Percentiles rank a stretch among this genome's conserved stretches.
phyloP scores from a whole-genome alignment of 2,113 vertebrate species.

The Acinonyx jubatus region DNA sequence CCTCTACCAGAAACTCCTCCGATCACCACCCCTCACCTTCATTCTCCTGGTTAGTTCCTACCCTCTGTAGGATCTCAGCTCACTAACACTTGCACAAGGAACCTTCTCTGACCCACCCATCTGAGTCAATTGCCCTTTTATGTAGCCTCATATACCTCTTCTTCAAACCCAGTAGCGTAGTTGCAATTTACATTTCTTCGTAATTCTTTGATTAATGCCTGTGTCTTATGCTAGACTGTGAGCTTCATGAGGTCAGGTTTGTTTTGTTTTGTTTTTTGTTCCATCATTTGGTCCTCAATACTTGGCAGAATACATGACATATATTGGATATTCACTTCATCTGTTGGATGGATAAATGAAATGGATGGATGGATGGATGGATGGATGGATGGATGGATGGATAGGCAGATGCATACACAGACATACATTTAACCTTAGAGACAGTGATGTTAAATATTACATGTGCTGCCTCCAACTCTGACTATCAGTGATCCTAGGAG shows the following conservation, averaged over 20 bases:
- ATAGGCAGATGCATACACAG: no score
- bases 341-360: background rate
- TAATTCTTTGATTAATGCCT: constrained; percentile 13
- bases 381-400: background rate
- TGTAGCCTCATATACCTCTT: background rate
- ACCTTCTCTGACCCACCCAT: background rate
- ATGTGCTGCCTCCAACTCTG: background rate
- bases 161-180: background rate
- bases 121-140: background rate
- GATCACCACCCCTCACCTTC: background rate
- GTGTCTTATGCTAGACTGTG: background rate
- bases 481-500: background rate
- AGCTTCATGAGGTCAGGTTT: background rate
- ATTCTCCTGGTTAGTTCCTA: background rate
- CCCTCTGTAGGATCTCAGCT: background rate
- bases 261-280: background rate
- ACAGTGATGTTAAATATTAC: background rate
- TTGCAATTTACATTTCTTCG: background rate
- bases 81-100: background rate
- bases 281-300: background rate
- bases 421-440: background rate
- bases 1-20: no score
- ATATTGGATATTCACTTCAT: background rate
- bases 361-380: background rate
- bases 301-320: background rate